A percentile compares a stretch with the other conserved stretches of the same genome.
These are phyloP conservation scores for Eubucco bourcierii DNA, from an alignment of 2,113 vertebrate species.

Conservation along the genomic window DNA sequence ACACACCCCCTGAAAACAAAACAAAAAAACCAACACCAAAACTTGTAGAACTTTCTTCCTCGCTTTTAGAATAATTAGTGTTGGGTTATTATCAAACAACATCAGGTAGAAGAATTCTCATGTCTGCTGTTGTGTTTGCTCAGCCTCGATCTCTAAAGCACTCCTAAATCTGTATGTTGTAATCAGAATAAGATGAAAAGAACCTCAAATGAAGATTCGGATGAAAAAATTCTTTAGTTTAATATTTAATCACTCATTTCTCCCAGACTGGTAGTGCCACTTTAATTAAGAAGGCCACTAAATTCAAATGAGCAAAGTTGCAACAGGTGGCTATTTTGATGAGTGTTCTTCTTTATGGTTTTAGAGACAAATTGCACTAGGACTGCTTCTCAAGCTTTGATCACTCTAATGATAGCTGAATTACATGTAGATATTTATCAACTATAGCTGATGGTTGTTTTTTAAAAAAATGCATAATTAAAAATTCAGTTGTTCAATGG, in stretches of 20 bases:
- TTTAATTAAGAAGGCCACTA: background rate
- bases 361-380: background rate
- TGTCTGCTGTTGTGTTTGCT: background rate
- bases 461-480: background rate
- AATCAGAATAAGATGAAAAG: background rate
- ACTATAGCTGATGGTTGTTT: background rate
- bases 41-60: background rate
- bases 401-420: background rate
- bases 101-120: background rate
- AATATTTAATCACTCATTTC: background rate
- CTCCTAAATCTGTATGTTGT: background rate
- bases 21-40: too few species aligned
- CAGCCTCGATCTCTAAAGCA: background rate
- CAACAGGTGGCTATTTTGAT: background rate
- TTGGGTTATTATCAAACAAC: background rate
- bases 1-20: too few species aligned
- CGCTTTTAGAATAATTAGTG: background rate
- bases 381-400: background rate
- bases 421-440: background rate
- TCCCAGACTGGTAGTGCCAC: background rate
- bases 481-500: slow-evolving; percentile 15
- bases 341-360: background rate
- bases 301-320: background rate
- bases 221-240: slow-evolving; percentile 4
- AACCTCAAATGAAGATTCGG: background rate